These are phyloP conservation scores for Aplysina aerophoba DNA, from an alignment of 37 sponge, comb jelly and placozoan genomes.

Conservation along the genomic window DNA sequence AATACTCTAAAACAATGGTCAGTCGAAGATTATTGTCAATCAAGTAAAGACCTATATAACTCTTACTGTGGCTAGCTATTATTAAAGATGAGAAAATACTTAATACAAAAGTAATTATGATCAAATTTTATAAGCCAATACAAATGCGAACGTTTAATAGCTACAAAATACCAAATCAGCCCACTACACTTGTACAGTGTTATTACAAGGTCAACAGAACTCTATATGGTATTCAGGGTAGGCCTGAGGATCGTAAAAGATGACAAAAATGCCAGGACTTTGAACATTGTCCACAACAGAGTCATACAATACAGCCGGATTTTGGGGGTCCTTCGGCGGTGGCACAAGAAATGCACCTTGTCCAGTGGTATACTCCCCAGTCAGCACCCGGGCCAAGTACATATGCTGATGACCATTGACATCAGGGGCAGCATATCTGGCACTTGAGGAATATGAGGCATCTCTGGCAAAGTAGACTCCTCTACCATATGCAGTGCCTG, in stretches of 20 bases:
- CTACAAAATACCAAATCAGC: too few species aligned
- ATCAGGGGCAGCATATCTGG: constrained; percentile 49
- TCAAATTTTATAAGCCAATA: too few species aligned
- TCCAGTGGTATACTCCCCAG: constrained; percentile 60
- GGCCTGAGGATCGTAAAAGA: constrained; percentile 58
- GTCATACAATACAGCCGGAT: constrained; percentile 35
- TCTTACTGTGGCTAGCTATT: too few species aligned
- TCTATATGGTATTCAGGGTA: constrained; percentile 71
- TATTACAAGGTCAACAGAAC: constrained; percentile 32
- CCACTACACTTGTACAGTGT: too few species aligned
- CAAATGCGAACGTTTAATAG: too few species aligned
- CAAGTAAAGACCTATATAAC: too few species aligned
- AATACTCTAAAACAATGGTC: too few species aligned
- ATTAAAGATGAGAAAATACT: too few species aligned
- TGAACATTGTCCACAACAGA: constrained; percentile 53
- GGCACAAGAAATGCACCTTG: constrained; percentile 28
- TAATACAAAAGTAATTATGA: too few species aligned
- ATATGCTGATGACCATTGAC: constrained; percentile 45
- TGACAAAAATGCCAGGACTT: constrained; percentile 63
- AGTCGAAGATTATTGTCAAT: too few species aligned
- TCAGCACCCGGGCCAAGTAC: constrained; percentile 51
- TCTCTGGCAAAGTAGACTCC: constrained; percentile 64
- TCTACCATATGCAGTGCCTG: background rate
- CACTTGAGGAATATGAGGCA: constrained; percentile 53
- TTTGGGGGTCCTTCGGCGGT: constrained; percentile 46